Evolutionary conservation across 2,113 vertebrate species (phyloP), one percentile per base, ranked within the genome.

Genomic region (Phyllostomus hastatus): DNA sequence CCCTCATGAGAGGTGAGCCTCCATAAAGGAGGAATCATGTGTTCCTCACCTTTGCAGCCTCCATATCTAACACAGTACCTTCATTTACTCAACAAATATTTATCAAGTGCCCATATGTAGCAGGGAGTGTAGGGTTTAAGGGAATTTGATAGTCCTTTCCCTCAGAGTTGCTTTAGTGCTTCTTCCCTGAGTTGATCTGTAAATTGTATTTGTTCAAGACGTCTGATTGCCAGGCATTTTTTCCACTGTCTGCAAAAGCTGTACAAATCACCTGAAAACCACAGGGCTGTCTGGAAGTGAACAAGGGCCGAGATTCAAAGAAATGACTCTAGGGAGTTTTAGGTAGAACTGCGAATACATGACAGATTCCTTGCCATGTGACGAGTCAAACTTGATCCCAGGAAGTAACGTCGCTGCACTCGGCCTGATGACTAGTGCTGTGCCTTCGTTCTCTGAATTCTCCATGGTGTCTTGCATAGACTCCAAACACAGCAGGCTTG

Each of bases 281-380:
- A 5, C 12, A 73, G 14, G 50, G 22, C 70, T 94, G 33, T 70
- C 76, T 88, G 66, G 61, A 88, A 57, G 76, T 87, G 54, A 85
- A 75, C 81, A 61, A 61, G 50, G 33, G 67, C 17, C 69, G 50
- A 66, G 43, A 48, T 43, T 81, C 81, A 95, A 90, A 91, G 87
- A 78, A 61, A 43, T 31, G 64, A 64, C 87, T 91, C 87, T 33
- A 7, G 57, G 70, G 72, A 73, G 66, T 88, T 88, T 92, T 83
- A 76, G 89, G 96, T 80, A 92, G 88, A 94, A 80, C 75, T 69
- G 38, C 57, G 88, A 66, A 91, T 48, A 59, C 78, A 94, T 88
- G 70, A 50, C 31, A 59, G 69, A 83, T 90, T 78, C 83, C 69
- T 92, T 86, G 52, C 67, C 69, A 59, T 82, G 46, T 59, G 80